phyloP scores from a whole-genome alignment of 2,113 vertebrate genomes.

The Pseudorectes ferrugineus region DNA sequence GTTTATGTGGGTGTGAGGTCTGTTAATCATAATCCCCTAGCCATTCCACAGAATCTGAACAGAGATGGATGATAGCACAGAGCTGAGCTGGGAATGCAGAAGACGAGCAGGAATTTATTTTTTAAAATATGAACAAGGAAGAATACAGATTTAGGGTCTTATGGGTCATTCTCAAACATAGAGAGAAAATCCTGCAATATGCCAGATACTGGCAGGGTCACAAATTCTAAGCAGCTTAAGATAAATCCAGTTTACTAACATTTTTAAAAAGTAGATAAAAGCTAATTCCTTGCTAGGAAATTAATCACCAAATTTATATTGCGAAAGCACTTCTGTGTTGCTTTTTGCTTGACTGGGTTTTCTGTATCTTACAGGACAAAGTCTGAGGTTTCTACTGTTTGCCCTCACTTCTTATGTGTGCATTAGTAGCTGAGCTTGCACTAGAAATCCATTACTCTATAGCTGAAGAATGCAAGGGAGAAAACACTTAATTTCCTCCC shows the following conservation, averaged over 20 bases:
- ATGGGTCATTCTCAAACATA: not conserved
- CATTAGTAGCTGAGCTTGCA: not conserved
- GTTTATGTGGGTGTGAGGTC: not conserved
- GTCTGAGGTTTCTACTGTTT: not conserved
- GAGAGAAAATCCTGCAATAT: not conserved
- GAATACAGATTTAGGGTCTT: not conserved
- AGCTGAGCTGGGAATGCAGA: not conserved
- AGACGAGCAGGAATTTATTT: not conserved
- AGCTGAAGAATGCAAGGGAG: slow-evolving; percentile 32
- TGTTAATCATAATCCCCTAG: not conserved
- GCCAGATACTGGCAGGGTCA: not conserved
- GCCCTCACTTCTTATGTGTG: not conserved
- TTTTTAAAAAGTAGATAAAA: not conserved
- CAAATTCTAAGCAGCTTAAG: slow-evolving; percentile 6
- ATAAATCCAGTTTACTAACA: not conserved
- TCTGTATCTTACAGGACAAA: not conserved
- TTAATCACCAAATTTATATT: not conserved
- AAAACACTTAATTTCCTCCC: slow-evolving; percentile 6
- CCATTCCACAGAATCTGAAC: not conserved
- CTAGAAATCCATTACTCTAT: slow-evolving; percentile 21
- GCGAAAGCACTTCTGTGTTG: not conserved
- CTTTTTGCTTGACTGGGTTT: not conserved
- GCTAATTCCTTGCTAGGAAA: not conserved
- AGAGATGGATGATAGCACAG: not conserved
- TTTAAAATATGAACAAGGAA: not conserved